A percentile compares a stretch with the other conserved stretches of the same genome.
phyloP scores from a whole-genome alignment of 2,888 invertebrate species.

The Pinctada fucata region DNA sequence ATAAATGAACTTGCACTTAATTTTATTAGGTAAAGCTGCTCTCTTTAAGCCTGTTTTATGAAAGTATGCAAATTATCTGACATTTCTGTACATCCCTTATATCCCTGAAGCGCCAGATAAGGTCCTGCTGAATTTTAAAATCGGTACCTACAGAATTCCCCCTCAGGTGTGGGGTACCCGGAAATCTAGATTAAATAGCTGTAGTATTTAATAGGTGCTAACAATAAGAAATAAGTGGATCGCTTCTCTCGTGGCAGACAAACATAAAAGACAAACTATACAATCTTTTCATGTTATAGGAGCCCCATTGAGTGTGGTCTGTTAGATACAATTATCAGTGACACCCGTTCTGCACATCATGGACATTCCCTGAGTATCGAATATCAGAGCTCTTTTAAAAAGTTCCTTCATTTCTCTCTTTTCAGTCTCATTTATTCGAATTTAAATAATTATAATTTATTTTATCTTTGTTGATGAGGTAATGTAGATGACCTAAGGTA shows the following conservation, averaged over 20 bases:
- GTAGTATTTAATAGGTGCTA: constrained; percentile 36
- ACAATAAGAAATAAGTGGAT: constrained; percentile 35
- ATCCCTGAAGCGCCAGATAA: neutral
- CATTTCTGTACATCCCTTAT: constrained; percentile 25
- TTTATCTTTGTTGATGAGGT: neutral
- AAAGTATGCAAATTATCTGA: constrained; percentile 34
- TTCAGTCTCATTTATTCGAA: neutral
- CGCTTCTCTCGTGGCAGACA: constrained; percentile 37
- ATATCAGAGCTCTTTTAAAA: neutral
- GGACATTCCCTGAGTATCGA: constrained; percentile 21
- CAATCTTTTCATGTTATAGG: constrained; percentile 37
- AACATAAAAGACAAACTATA: constrained; percentile 31
- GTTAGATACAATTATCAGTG: constrained; percentile 32
- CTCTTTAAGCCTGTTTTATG: constrained; percentile 41
- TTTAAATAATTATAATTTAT: neutral
- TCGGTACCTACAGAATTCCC: neutral
- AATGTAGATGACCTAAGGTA: neutral
- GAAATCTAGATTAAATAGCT: constrained; percentile 44
- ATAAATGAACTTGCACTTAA: constrained; percentile 47
- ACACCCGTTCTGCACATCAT: constrained; percentile 25
- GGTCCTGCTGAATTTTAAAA: neutral
- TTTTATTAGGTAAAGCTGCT: constrained; percentile 45
- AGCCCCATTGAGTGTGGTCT: constrained; percentile 33
- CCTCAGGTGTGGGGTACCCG: constrained; percentile 34
- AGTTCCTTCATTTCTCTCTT: neutral